phyloP scores from a whole-genome alignment of 2,113 vertebrate genomes.

The Dipodomys stephensi region DNA sequence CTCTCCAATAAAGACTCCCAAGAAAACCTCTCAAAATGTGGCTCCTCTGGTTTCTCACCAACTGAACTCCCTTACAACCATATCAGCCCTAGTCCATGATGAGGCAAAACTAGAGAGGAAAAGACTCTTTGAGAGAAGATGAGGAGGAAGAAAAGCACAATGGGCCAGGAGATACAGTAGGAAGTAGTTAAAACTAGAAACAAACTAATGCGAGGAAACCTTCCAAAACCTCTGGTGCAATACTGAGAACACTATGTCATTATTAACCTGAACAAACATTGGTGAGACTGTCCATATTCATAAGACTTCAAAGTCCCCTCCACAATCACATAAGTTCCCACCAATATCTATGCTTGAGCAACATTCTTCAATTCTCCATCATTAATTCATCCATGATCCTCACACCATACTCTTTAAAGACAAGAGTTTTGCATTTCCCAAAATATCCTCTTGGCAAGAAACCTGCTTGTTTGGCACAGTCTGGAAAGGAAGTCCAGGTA shows the following conservation, averaged over 20 bases:
- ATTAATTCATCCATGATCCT: constrained; percentile 25
- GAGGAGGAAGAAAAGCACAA: constrained; percentile 37
- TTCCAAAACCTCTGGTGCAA: neutral
- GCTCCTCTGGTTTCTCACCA: no score
- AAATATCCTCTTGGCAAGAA: constrained; percentile 56
- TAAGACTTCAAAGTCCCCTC: neutral
- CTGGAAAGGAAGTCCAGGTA: neutral
- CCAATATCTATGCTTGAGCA: constrained; percentile 22
- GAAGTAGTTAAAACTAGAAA: constrained; percentile 73
- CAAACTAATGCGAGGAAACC: constrained; percentile 64
- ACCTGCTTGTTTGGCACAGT: neutral
- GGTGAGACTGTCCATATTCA: constrained; percentile 15
- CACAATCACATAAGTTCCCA: neutral
- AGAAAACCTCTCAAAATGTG: no score
- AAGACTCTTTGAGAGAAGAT: constrained; percentile 56
- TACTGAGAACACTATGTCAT: constrained; percentile 37
- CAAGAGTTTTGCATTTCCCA: neutral
- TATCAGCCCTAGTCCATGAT: constrained; percentile 3
- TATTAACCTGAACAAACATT: constrained; percentile 55
- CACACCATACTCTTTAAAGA: neutral
- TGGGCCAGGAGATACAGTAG: constrained; percentile 41
- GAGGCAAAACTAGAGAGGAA: constrained; percentile 63
- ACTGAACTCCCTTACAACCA: no score
- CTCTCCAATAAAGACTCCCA: no score
- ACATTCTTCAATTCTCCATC: neutral